A percentile compares a stretch with the other conserved stretches of the same genome.
These are phyloP conservation scores for Oryzaephilus surinamensis DNA, from an alignment of 1,140 invertebrate species.

Conservation along the genomic window DNA sequence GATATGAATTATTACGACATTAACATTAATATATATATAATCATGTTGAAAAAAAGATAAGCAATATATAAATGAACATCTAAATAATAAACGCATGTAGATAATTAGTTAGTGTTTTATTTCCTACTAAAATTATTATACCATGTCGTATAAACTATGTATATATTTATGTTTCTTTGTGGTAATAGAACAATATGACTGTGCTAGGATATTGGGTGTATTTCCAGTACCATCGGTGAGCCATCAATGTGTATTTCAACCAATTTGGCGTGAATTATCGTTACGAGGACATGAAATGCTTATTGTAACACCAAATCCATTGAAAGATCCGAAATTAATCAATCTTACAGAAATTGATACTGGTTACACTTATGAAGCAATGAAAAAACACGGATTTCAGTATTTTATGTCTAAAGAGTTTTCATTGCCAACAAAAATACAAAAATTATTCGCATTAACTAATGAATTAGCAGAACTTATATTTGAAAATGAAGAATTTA, in stretches of 20 bases:
- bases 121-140: too few relatives aligned
- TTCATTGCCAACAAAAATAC: background rate
- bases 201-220: conserved; percentile 3
- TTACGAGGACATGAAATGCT: conserved; percentile 33
- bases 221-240: background rate
- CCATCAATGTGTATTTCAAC: too few relatives aligned
- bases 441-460: conserved; percentile 3
- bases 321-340: conserved; percentile 12
- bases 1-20: too few relatives aligned
- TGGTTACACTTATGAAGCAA: conserved; percentile 3
- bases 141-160: too few relatives aligned
- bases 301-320: conserved; percentile 13
- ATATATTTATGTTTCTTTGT: too few relatives aligned
- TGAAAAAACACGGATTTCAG: background rate
- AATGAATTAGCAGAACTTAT: conserved; percentile 31
- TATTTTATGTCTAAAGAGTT: conserved; percentile 5
- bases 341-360: conserved; percentile 16
- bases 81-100: too few relatives aligned
- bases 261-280: conserved; percentile 10
- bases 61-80: too few relatives aligned
- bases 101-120: too few relatives aligned
- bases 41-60: too few relatives aligned
- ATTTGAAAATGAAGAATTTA: conserved; percentile 30
- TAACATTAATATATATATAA: too few relatives aligned
- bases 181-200: too few relatives aligned